Evolutionary conservation across 2,797 vertebrate genomes (phyloP).

Genomic region (Dermochelys coriacea): DNA sequence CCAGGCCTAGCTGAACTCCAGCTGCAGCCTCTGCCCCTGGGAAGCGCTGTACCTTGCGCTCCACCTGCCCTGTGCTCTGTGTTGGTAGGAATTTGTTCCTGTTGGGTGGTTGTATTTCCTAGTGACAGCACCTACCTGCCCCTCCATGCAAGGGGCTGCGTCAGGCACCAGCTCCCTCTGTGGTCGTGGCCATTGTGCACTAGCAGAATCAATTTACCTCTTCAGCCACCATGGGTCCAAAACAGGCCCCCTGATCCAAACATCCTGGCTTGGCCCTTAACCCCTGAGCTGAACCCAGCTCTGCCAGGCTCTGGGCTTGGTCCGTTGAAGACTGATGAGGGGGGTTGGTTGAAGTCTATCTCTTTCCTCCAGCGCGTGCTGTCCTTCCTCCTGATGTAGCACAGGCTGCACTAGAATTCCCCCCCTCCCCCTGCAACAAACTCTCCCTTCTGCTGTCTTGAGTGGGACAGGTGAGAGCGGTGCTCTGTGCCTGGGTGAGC

Average conservation of each 20-base stretch:
- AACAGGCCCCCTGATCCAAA: not conserved
- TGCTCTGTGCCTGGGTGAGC: too few species aligned
- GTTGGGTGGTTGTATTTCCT: not conserved
- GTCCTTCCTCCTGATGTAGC: not conserved
- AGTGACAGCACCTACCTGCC: too few species aligned
- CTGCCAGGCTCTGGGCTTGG: not conserved
- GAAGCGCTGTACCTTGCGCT: not conserved
- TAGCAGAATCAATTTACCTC: not conserved
- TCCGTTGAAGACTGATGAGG: not conserved
- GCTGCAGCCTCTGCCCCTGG: not conserved
- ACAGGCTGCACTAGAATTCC: too few species aligned
- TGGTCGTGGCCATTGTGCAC: not conserved
- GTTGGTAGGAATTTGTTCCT: not conserved
- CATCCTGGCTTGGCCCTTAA: not conserved
- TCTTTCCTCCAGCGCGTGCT: not conserved
- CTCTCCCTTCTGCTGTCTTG: not conserved
- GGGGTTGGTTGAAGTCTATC: not conserved
- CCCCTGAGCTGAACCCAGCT: not conserved
- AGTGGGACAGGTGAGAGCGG: rapidly evolving
- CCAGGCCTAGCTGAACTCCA: not conserved
- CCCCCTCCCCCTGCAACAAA: not conserved
- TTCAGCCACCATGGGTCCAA: not conserved
- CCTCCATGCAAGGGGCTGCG: too few species aligned
- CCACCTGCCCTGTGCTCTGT: not conserved
- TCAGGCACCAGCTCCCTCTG: too few species aligned